These are phyloP conservation scores for Anoplophora glabripennis DNA, from an alignment of 1,140 invertebrate genomes.

Conservation along the genomic window DNA sequence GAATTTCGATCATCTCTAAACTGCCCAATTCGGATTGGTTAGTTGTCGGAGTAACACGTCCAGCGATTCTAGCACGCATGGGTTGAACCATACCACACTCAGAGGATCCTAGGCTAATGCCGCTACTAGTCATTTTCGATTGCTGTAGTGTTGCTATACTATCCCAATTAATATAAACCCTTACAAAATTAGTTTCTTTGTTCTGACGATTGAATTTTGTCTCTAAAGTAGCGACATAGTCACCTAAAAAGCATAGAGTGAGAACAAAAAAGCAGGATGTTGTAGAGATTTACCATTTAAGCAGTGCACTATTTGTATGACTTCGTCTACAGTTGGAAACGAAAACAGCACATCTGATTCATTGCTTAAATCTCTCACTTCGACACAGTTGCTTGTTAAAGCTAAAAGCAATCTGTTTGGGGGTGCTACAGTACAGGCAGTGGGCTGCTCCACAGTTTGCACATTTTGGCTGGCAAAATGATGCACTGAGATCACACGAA, in stretches of 20 bases:
- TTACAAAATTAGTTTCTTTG: conserved; percentile 56
- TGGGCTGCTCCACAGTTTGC: conserved; percentile 62
- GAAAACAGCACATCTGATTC: conserved; percentile 52
- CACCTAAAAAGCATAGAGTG: conserved; percentile 46
- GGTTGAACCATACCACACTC: conserved; percentile 55
- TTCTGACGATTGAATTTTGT: conserved; percentile 57
- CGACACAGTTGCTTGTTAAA: conserved; percentile 58
- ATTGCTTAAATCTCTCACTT: conserved; percentile 58
- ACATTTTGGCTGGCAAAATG: conserved; percentile 67
- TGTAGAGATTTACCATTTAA: conserved; percentile 50
- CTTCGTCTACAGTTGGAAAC: conserved; percentile 66
- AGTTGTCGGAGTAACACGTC: conserved; percentile 62
- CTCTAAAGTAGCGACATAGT: conserved; percentile 63
- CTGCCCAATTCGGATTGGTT: conserved; percentile 54
- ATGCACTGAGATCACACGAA: conserved; percentile 67
- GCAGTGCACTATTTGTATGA: conserved; percentile 58
- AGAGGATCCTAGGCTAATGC: conserved; percentile 43
- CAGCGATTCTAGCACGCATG: conserved; percentile 68
- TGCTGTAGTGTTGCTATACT: conserved; percentile 45
- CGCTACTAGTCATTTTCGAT: conserved; percentile 46
- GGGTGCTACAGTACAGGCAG: conserved; percentile 58
- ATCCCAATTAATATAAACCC: conserved; percentile 66
- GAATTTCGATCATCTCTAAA: conserved; percentile 69
- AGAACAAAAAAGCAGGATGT: conserved; percentile 2
- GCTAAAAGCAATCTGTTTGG: conserved; percentile 57